A percentile compares a stretch with the other conserved stretches of the same genome.
These are phyloP conservation scores for Nesoenas mayeri DNA, from an alignment of 2,113 vertebrate species.

Conservation along the genomic window DNA sequence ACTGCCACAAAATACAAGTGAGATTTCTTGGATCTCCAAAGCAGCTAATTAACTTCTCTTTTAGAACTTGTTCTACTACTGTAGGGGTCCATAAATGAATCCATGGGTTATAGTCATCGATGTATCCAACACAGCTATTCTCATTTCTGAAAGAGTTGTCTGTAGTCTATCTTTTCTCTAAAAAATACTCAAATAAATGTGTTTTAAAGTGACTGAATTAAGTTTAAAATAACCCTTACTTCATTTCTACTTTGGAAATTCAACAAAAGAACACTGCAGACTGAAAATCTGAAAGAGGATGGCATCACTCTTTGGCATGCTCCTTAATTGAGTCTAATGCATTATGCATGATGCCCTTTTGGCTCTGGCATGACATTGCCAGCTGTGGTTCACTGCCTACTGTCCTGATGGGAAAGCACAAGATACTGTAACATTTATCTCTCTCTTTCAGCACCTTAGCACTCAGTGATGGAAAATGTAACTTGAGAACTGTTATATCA, in stretches of 20 bases:
- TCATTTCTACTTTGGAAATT: background rate
- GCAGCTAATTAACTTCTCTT: background rate
- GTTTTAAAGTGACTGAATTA: background rate
- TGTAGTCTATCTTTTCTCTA: background rate
- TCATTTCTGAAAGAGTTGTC: background rate
- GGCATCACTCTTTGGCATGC: constrained; percentile 19
- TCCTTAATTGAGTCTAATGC: constrained; percentile 19
- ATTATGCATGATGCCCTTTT: constrained; percentile 41
- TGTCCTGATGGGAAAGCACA: background rate
- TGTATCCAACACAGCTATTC: background rate
- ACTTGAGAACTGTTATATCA: background rate
- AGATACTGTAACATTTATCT: background rate
- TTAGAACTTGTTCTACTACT: background rate
- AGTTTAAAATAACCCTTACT: background rate
- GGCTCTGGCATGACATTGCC: constrained; percentile 19
- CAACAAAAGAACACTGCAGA: background rate
- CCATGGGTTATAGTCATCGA: background rate
- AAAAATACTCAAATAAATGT: background rate
- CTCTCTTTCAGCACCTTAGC: background rate
- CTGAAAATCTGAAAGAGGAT: background rate
- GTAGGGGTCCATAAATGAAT: background rate
- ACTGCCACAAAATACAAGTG: background rate
- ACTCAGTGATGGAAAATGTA: background rate
- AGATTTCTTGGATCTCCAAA: background rate
- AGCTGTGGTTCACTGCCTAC: constrained; percentile 4